A percentile compares a stretch with the other conserved stretches of the same genome.
These are phyloP conservation scores for Pardalotus punctatus DNA, from an alignment of 2,113 vertebrate species.

Conservation along the genomic window DNA sequence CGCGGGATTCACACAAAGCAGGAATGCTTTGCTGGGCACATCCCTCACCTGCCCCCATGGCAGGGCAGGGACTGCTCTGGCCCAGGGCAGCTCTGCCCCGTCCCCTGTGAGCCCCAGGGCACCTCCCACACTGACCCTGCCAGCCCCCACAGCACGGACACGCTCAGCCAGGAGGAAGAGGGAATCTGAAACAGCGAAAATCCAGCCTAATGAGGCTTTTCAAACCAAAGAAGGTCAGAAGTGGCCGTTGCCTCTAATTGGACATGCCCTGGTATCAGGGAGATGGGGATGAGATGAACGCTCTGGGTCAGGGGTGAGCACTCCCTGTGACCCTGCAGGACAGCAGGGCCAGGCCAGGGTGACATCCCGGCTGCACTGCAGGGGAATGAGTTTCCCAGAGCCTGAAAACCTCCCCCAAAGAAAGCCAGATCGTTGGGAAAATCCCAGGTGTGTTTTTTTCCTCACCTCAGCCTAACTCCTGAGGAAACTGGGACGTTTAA, in stretches of 20 bases:
- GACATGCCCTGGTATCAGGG: not conserved
- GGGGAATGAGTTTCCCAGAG: not conserved
- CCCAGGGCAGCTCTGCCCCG: not conserved
- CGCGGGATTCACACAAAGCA: not conserved
- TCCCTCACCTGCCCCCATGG: not conserved
- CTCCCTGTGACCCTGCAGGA: not conserved
- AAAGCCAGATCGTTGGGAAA: not conserved
- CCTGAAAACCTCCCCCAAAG: not conserved
- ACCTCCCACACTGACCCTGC: not conserved
- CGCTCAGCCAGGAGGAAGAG: not conserved
- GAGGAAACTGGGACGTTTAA: not conserved
- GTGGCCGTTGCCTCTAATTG: not conserved
- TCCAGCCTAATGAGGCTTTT: not conserved
- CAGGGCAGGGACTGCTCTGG: fast-evolving
- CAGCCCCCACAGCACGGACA: not conserved
- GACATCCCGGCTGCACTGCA: not conserved
- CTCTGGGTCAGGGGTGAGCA: not conserved
- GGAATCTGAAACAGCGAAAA: not conserved
- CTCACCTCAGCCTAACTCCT: not conserved
- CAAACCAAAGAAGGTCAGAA: not conserved
- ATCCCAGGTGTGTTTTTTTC: not conserved
- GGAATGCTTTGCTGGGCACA: not conserved
- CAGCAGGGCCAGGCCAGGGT: not conserved
- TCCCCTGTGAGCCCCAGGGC: not conserved
- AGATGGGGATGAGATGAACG: not conserved